phyloP scores from a whole-genome alignment of 2,113 vertebrate species.

The Thinocorus orbignyianus region DNA sequence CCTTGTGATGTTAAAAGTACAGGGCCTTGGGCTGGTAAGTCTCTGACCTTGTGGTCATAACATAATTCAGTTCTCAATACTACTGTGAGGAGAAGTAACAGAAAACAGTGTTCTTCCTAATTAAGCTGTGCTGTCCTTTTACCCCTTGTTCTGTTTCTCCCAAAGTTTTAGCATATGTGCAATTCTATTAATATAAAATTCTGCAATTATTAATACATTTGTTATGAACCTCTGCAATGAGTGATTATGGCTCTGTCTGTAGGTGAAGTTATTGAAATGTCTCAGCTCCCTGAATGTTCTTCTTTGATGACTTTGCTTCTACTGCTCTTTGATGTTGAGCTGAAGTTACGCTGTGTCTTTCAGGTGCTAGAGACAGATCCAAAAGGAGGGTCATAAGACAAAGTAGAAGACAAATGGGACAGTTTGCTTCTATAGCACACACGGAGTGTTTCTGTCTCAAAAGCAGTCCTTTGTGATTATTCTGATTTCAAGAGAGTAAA shows the following conservation, averaged over 20 bases:
- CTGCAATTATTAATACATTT: background rate
- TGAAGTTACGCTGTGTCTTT: background rate
- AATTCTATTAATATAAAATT: background rate
- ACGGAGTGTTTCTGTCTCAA: background rate
- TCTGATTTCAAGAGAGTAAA: background rate
- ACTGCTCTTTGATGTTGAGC: background rate
- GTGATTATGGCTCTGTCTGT: background rate
- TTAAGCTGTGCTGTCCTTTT: background rate
- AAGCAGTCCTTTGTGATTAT: background rate
- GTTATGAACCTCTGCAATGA: background rate
- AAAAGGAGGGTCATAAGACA: background rate
- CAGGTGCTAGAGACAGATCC: background rate
- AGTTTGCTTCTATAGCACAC: background rate
- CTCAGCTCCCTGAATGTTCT: background rate
- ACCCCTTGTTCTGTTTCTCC: background rate
- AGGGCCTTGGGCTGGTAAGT: background rate
- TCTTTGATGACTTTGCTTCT: background rate
- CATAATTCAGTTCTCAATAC: background rate
- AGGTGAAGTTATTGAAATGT: background rate
- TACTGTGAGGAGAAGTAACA: background rate
- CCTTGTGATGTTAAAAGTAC: background rate
- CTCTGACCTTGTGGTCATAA: background rate
- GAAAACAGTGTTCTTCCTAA: background rate
- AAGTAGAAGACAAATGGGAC: background rate
- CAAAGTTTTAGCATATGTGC: background rate